Conservation (phyloP, 2,797 vertebrate genomes). For the Cirrhinus molitorella region DNA sequence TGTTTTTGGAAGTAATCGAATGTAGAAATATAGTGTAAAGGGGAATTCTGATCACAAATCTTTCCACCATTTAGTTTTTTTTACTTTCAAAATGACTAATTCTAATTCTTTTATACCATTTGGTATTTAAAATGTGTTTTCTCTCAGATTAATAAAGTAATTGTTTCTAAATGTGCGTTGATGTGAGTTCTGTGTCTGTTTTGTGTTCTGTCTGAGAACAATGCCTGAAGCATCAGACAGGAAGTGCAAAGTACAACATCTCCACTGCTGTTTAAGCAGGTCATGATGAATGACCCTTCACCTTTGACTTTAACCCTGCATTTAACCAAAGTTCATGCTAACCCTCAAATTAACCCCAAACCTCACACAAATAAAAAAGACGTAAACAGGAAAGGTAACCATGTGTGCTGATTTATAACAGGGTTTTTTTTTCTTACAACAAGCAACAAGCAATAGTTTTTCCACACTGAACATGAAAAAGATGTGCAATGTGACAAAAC, state of each 20-base stretch:
- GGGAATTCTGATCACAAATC: background rate
- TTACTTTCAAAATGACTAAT: background rate
- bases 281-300: conserved; percentile 42
- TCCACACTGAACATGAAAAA: background rate
- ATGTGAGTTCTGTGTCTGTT: conserved; percentile 8
- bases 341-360: conserved; percentile 18
- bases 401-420: background rate
- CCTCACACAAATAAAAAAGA: background rate
- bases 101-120: background rate
- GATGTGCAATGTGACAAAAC: background rate
- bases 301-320: conserved; percentile 44
- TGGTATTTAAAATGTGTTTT: background rate
- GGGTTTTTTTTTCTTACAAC: background rate
- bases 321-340: conserved; percentile 4
- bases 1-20: background rate
- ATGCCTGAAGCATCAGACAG: conserved; percentile 14
- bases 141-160: conserved; percentile 2
- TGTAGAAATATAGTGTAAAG: background rate
- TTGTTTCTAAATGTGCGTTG: conserved; percentile 23
- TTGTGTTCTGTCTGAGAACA: conserved; percentile 4
- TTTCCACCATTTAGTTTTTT: background rate
- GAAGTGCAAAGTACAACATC: conserved; percentile 23
- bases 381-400: background rate
- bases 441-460: background rate
- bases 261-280: conserved; percentile 33